Base-by-base conservation (phyloP, 2,797 vertebrate species). In the Acanthis flammea region DNA sequence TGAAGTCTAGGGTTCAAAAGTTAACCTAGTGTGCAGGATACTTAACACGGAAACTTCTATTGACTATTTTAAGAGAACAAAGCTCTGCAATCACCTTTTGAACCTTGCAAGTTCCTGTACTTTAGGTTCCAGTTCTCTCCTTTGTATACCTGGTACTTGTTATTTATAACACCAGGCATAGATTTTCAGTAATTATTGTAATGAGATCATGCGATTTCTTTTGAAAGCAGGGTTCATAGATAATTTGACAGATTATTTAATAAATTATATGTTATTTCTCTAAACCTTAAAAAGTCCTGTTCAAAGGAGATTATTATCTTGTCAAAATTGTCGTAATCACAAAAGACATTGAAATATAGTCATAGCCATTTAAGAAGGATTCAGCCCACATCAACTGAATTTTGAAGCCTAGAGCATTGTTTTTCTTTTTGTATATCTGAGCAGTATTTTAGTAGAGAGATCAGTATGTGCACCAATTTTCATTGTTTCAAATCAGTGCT, bases 121-220 rank as follows among this genome's bases (percentile, higher is more conserved):
- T 88, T 90, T 54, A 33, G 54, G 50, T 37, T 94, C 37, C 39
- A 58, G 18, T 76, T 31, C 9, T 78, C 78, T 94, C 45, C 25
- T 74, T 86, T 75, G 15, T 76, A n/a, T 55, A 72, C 37, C 37
- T 78, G 28, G 16, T 65, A 39, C 78, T 91, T 62, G 54, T 87
- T 94, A 80, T 92, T 93, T 80, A 62, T 80, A 80, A 54, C 86
- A 63, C 39, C 37, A 86, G 88, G 45, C 25, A 47, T 28, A 77
- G 82, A 79, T 88, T 91, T 68, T 63, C 72, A 92, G 45, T 76
- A 68, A 92, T 95, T 94, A 82, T 48, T 92, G 77, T 95, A 86
- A 74, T 88, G 65, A 90, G 72, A 92, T 86, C 61, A 73, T 93
- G 22, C 9, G 9, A 80, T 86, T 84, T 65, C 72, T 83, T 92